Conservation (phyloP, 2,797 vertebrate species). For the Sebastes taczanowskii region DNA sequence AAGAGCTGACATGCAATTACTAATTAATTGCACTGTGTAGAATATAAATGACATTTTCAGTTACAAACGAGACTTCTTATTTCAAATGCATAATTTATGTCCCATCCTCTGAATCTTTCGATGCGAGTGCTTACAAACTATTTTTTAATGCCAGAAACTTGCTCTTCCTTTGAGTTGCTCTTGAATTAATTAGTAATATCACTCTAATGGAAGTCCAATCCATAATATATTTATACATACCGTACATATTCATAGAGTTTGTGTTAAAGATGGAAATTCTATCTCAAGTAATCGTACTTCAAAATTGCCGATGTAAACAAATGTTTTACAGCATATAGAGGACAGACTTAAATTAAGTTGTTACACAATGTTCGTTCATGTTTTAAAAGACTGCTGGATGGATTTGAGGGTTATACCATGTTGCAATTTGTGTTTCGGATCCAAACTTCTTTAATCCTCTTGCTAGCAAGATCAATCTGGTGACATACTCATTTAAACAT, state of each 20-base stretch:
- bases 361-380: background rate
- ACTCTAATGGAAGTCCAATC: background rate
- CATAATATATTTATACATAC: background rate
- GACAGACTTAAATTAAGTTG: background rate
- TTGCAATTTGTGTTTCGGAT: background rate
- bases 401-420: background rate
- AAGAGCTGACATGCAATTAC: too few relatives aligned
- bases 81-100: conserved; percentile 33
- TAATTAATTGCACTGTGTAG: background rate
- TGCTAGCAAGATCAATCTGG: background rate
- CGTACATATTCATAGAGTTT: background rate
- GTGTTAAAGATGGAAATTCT: background rate
- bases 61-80: conserved; percentile 6
- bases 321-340: background rate
- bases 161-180: background rate
- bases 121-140: background rate
- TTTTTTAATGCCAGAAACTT: conserved; percentile 4
- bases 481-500: background rate
- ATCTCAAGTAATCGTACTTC: background rate
- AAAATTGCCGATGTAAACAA: background rate
- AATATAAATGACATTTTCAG: conserved; percentile 7
- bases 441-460: background rate
- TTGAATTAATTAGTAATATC: conserved; percentile 14
- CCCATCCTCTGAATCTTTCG: background rate
- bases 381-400: background rate